Percentiles rank a stretch among this genome's conserved stretches.
Conservation (phyloP, 2,113 vertebrate species). For the Malurus cyaneus region DNA sequence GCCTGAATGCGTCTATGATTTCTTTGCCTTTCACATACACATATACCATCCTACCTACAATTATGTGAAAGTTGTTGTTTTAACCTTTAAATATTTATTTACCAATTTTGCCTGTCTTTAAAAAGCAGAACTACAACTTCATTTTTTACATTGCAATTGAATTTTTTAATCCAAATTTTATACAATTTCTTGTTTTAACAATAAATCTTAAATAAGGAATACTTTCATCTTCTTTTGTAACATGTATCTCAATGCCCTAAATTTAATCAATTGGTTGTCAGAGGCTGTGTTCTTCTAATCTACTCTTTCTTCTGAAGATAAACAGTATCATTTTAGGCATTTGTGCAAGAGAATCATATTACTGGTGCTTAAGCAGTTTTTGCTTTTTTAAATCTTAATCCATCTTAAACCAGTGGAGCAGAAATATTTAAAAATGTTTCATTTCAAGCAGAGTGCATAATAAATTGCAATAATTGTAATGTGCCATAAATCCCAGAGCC, state of each 20-base stretch:
- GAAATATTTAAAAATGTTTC: conserved; percentile 86
- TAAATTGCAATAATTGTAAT: conserved; percentile 85
- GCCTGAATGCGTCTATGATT: background rate
- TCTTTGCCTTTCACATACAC: conserved; percentile 2
- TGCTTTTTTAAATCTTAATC: conserved; percentile 85
- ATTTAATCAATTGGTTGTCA: conserved; percentile 83
- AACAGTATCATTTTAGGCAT: conserved; percentile 84
- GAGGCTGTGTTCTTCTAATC: conserved; percentile 78
- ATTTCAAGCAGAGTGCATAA: conserved; percentile 83
- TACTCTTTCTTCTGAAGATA: conserved; percentile 82
- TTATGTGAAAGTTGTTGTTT: conserved; percentile 23
- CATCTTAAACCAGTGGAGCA: conserved; percentile 86
- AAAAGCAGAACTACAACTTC: background rate
- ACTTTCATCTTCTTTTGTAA: conserved; percentile 76
- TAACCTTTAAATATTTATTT: conserved; percentile 45
- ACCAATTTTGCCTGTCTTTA: background rate
- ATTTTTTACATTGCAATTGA: background rate
- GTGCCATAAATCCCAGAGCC: conserved; percentile 86
- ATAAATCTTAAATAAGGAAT: conserved; percentile 69
- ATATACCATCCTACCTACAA: background rate
- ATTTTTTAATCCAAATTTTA: conserved; percentile 63
- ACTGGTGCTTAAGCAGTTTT: conserved; percentile 87
- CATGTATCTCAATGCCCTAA: conserved; percentile 71
- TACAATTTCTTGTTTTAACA: conserved; percentile 63
- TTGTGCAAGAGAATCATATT: conserved; percentile 84